Conservation (phyloP, 2,113 vertebrate species). For the Aix galericulata region DNA sequence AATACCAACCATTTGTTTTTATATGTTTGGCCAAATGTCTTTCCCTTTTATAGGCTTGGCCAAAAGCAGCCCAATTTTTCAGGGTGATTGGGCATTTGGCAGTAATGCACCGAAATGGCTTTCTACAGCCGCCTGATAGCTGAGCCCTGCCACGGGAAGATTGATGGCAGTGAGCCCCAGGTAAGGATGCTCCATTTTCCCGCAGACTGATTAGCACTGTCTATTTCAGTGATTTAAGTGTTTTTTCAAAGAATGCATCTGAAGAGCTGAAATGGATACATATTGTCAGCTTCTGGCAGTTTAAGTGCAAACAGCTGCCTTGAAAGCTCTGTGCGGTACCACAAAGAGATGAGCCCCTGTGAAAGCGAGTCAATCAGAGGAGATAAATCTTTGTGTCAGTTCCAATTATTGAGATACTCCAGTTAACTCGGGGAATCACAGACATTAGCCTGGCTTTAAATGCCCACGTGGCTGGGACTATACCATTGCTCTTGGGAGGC, state of each 20-base stretch:
- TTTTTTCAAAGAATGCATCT: conserved; percentile 59
- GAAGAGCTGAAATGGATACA: conserved; percentile 56
- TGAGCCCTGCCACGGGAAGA: not conserved
- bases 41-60: conserved; percentile 13
- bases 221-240: conserved; percentile 38
- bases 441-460: conserved; percentile 61
- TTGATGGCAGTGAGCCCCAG: conserved; percentile 44
- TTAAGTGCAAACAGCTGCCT: conserved; percentile 65
- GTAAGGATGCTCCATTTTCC: conserved; percentile 56
- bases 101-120: conserved; percentile 35
- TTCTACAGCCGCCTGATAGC: not conserved
- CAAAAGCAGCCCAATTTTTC: conserved; percentile 52
- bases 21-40: not conserved
- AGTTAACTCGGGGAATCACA: conserved; percentile 39
- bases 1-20: conserved; percentile 1
- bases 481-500: conserved; percentile 45
- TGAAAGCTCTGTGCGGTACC: conserved; percentile 36
- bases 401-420: conserved; percentile 57
- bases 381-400: conserved; percentile 57
- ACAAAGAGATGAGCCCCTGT: conserved; percentile 53
- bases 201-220: conserved; percentile 57
- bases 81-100: conserved; percentile 31
- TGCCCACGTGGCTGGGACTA: conserved; percentile 37
- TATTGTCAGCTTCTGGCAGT: conserved; percentile 67
- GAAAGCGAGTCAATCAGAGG: conserved; percentile 61